A percentile compares a stretch with the other conserved stretches of the same genome.
Conservation (phyloP, 2,888 invertebrate genomes). For the Melanotus villosus region DNA sequence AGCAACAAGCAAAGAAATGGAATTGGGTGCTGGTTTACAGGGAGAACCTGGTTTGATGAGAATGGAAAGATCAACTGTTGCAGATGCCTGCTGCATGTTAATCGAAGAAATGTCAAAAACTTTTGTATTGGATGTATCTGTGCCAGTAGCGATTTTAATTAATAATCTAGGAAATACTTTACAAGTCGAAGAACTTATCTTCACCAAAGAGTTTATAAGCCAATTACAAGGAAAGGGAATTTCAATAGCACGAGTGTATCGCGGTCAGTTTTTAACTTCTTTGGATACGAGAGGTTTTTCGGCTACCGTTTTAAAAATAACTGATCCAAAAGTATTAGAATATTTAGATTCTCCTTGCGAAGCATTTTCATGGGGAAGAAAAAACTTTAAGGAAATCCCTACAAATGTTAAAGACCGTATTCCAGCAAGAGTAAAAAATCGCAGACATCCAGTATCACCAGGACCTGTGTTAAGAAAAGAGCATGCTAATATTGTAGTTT, state of each 20-base stretch:
- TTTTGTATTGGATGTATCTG: constrained; percentile 51
- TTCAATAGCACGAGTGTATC: constrained; percentile 56
- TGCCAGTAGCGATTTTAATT: constrained; percentile 75
- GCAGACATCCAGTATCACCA: background rate
- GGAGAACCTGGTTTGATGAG: constrained; percentile 72
- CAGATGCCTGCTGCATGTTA: constrained; percentile 69
- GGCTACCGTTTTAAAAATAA: constrained; percentile 77
- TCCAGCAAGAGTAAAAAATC: constrained; percentile 16
- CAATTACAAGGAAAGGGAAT: constrained; percentile 56
- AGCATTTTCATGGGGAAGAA: constrained; percentile 71
- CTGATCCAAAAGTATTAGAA: constrained; percentile 68
- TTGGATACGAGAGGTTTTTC: constrained; percentile 85
- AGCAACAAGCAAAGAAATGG: constrained; percentile 70
- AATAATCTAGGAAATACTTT: constrained; percentile 84
- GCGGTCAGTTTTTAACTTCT: constrained; percentile 78
- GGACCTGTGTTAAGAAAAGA: constrained; percentile 62
- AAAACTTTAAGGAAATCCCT: background rate
- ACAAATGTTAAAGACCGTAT: constrained; percentile 5
- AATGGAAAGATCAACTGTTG: constrained; percentile 67
- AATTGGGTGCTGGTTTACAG: constrained; percentile 74
- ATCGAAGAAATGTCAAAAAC: constrained; percentile 65
- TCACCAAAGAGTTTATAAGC: constrained; percentile 62
- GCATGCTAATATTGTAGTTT: constrained; percentile 59
- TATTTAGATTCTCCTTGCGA: constrained; percentile 74
- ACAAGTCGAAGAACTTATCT: constrained; percentile 81